Conservation (phyloP, 2,797 vertebrate genomes). For the Tiaroga cobitis region DNA sequence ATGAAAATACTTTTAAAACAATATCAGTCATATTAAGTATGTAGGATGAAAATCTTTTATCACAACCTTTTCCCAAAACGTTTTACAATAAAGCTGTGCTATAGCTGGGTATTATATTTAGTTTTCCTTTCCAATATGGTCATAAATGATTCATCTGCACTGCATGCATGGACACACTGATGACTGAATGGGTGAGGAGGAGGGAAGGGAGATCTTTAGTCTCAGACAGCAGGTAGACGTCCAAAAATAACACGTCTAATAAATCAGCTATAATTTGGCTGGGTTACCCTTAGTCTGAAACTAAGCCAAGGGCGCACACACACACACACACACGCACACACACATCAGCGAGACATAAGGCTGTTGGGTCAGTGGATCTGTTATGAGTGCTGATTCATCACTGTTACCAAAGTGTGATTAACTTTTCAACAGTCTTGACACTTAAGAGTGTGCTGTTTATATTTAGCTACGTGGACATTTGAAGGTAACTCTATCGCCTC, state of each 20-base stretch:
- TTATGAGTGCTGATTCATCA: constrained; percentile 7
- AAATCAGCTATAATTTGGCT: constrained; percentile 32
- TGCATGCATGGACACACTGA: neutral
- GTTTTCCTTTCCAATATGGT: neutral
- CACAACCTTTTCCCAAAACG: neutral
- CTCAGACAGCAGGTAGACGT: constrained; percentile 35
- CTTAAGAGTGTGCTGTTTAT: neutral
- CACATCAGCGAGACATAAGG: neutral
- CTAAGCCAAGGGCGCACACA: neutral
- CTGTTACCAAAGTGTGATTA: neutral
- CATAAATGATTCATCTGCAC: neutral
- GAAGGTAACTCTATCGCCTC: neutral
- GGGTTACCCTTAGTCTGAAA: neutral
- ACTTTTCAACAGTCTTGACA: constrained; percentile 2
- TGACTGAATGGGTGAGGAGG: neutral
- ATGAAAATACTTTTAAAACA: neutral
- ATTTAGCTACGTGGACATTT: constrained; percentile 20
- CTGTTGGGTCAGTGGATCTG: constrained; percentile 11
- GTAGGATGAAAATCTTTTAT: neutral
- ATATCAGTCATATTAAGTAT: neutral
- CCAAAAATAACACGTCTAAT: constrained; percentile 35
- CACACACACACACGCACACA: too few relatives aligned
- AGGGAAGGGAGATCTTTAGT: neutral
- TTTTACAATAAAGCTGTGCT: neutral
- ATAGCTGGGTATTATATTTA: neutral